Evolutionary conservation across 2,888 invertebrate genomes (phyloP), one percentile per base, ranked within the genome.

Genomic region (Zele albiditarsus): DNA sequence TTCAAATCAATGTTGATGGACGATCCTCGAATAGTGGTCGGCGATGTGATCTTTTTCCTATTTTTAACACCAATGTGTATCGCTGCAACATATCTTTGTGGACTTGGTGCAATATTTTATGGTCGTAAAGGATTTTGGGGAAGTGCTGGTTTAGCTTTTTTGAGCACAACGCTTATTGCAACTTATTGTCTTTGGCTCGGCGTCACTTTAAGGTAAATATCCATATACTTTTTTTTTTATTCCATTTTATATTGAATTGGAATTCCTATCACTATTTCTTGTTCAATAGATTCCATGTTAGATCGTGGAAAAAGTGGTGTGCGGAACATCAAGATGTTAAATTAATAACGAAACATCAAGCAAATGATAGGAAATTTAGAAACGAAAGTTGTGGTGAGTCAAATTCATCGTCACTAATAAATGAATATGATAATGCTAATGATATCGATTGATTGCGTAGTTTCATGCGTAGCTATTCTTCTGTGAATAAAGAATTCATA

Each of bases 41-140:
- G 90, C 28, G 92, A 92, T 81, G 66, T 90, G 0, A 78, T 90
- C 10, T 91, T 91, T 79, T 88, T 91, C 53, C 53, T 90, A 3
- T 76, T 91, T 10, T 85, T 92, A 63, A 90, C 91, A 6, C 91
- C 91, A 0, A 83, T 91, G 49, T 91, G 91, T 60, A 78, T 89
- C 1, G 85, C 88, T 38, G 90, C 91, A 42, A 86, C 90, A 14
- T 91, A 90, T 83, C 84, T 91, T 23, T 91, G 91, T 83, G 86
- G 89, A 27, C 81, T 89, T 49, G 90, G 91, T 10, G 90, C 90
- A 31, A 80, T 84, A 23, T 84, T 88, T 20, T 90, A 90, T 77
- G 79, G 84, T 27, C 80, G 80, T 42, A 82, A 86, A 46, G 87
- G 88, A 58, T 83, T 86, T 75, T 89, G 89, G 88, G 88, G 89